phyloP scores from a whole-genome alignment of 2,888 invertebrate genomes.

The Ormyrus thymus region DNA sequence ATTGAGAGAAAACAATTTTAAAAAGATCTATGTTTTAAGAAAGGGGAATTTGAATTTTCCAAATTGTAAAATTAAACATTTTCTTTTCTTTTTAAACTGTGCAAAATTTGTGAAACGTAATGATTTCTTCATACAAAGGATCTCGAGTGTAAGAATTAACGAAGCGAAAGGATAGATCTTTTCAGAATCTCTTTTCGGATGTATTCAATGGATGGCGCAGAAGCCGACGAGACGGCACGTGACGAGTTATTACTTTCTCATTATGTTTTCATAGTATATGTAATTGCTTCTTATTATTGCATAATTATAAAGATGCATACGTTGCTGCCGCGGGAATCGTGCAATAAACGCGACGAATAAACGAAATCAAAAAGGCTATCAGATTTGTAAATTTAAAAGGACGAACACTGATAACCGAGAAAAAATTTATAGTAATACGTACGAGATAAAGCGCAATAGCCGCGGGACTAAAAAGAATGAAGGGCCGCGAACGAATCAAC shows the following conservation, averaged over 20 bases:
- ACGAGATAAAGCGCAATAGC: slow-evolving; percentile 17
- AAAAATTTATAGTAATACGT: slow-evolving; percentile 19
- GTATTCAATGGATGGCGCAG: not conserved
- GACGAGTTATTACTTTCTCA: slow-evolving; percentile 50
- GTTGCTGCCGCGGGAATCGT: slow-evolving; percentile 65
- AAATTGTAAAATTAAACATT: too few relatives aligned
- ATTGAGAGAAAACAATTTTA: slow-evolving; percentile 24
- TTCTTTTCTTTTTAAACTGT: too few relatives aligned
- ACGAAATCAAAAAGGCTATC: slow-evolving; percentile 13
- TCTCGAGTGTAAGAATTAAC: too few relatives aligned
- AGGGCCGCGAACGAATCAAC: slow-evolving; percentile 6
- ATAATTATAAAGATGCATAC: slow-evolving; percentile 56
- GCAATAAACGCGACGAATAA: slow-evolving; percentile 62
- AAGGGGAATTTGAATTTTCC: too few relatives aligned
- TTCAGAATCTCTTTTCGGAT: slow-evolving; percentile 29
- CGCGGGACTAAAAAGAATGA: slow-evolving; percentile 9
- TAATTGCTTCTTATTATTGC: slow-evolving; percentile 58
- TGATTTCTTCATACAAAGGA: too few relatives aligned
- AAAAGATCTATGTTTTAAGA: slow-evolving; percentile 19
- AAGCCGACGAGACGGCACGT: slow-evolving; percentile 4
- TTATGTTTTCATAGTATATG: slow-evolving; percentile 57
- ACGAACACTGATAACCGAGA: slow-evolving; percentile 11
- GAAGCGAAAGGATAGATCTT: not conserved
- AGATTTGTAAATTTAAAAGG: slow-evolving; percentile 39
- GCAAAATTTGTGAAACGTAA: too few relatives aligned